Conservation (phyloP, 2,888 invertebrate genomes). For the Sphinx pinastri region DNA sequence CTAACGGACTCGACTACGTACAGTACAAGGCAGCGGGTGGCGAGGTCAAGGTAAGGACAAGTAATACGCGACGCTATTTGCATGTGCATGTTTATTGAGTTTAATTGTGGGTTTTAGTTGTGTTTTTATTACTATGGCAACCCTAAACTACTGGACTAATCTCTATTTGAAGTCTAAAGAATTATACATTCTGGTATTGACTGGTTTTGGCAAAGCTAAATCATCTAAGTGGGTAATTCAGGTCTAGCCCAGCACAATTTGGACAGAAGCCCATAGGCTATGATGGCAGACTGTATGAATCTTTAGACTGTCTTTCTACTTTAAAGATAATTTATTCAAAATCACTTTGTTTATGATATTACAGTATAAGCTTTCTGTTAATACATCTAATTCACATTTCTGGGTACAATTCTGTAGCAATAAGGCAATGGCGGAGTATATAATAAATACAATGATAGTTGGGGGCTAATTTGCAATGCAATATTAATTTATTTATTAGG, state of each 20-base stretch:
- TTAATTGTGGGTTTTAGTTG: slow-evolving; percentile 11
- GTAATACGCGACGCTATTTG: slow-evolving; percentile 40
- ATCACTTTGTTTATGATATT: background rate
- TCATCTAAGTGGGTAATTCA: no score
- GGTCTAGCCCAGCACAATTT: no score
- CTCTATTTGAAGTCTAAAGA: no score
- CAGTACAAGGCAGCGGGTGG: slow-evolving; percentile 95
- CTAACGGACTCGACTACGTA: slow-evolving; percentile 94
- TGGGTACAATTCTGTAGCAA: slow-evolving; percentile 7
- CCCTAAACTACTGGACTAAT: no score
- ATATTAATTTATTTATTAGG: background rate
- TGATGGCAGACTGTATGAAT: no score
- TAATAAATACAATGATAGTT: background rate
- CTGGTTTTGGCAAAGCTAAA: no score
- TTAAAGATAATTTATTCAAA: no score
- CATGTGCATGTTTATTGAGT: slow-evolving; percentile 37
- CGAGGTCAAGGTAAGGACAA: slow-evolving; percentile 90
- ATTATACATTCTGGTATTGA: no score
- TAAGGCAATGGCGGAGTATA: background rate
- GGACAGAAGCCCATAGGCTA: no score
- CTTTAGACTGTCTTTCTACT: no score
- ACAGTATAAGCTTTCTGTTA: background rate
- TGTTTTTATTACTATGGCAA: background rate
- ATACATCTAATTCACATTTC: slow-evolving; percentile 20
- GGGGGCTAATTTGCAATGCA: background rate